Evolutionary conservation across 1,140 invertebrate species (phyloP), one percentile per base, ranked within the genome.

Genomic region (Sycophaga agraensis): DNA sequence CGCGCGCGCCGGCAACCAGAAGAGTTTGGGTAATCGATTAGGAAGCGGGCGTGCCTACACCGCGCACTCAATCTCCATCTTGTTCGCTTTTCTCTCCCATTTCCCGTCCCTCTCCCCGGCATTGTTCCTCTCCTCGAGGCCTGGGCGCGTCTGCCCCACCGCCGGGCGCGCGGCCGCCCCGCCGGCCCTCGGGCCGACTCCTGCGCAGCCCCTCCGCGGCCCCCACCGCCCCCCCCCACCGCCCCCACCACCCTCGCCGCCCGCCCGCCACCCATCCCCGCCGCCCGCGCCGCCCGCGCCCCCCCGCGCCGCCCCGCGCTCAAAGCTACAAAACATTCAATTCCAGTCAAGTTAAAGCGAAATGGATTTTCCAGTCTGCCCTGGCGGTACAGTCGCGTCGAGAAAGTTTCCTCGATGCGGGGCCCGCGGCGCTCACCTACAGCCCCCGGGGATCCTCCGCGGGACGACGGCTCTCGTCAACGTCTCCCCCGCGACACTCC

Each of bases 261-360:
- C 37, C 53, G 19, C 39, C 17, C 19, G 17, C 19, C 4, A 5
- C 19, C n/a, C 21, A 2, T 31, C 45, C 26, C 14, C 45, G 26
- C 34, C 19, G 2, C 12, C 28, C 17, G 8, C 40, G 2, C 24
- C 28, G 3, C 35, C 35, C 54, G 26, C 19, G 12, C 28, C 26
- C 7, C 8, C 37, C 48, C 24, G 14, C 26, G 57, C 39, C 40
- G 28, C 16, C 46, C 21, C 53, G 50, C 58, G 48, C 37, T 39
- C 39, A 60, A 69, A 70, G 71, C 70, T 74, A 76, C 75, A 75
- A 78, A 78, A 78, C 75, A 75, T 75, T 79, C 75, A 74, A 79
- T 78, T 76, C 75, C 63, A 71, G 71, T 74, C 70, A 75, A 76
- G 69, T 74, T 75, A 73, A 72, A 77, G 69, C 73, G 71, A 76